Evolutionary conservation across 2,888 invertebrate species (phyloP), one percentile per base, ranked within the genome.

Genomic region (Pseudanteris insignis): DNA sequence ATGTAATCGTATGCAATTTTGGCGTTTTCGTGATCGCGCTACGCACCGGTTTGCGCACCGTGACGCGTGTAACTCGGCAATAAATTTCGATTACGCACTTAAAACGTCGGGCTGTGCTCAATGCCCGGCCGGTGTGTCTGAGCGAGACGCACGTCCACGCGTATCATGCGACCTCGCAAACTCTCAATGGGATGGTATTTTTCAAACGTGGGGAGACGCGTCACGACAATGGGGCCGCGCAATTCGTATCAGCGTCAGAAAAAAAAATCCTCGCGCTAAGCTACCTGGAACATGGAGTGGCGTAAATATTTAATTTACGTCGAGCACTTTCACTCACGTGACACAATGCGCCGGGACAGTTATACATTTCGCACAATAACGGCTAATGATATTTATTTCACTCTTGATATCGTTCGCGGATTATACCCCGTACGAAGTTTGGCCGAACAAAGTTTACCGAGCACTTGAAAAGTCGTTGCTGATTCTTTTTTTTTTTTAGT

Each of bases 1-100:
- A 69, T 70, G 73, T 77, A 76, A 77, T 77, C 73, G 74, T 73
- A 77, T 76, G 77, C 77, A 70, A 75, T 76, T 77, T 69, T 61
- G 67, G 70, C 26, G 43, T 67, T 71, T 68, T n/a, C 25, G 41
- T 51, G 40, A 54, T 51, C 60, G 59, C 64, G 58, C 63, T 69
- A 66, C 53, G 51, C 67, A 64, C 65, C 61, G 65, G n/a, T 65
- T 66, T 65, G 65, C 67, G 67, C 61, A 72, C 66, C 71, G 64
- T 72, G 67, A 72, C 70, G 71, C 68, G 67, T 68, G 71, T 70
- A 70, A 70, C 70, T 68, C 65, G 66, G 65, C 70, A 73, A 76
- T 77, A 76, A 77, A 77, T 77, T 73, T 72, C 67, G 72, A 74
- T 74, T 71, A 73, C 69, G 58, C 66, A 57, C 57, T 55, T 26